Evolutionary conservation across 2,888 invertebrate species (phyloP).

Genomic region (Meghimatium bilineatum): DNA sequence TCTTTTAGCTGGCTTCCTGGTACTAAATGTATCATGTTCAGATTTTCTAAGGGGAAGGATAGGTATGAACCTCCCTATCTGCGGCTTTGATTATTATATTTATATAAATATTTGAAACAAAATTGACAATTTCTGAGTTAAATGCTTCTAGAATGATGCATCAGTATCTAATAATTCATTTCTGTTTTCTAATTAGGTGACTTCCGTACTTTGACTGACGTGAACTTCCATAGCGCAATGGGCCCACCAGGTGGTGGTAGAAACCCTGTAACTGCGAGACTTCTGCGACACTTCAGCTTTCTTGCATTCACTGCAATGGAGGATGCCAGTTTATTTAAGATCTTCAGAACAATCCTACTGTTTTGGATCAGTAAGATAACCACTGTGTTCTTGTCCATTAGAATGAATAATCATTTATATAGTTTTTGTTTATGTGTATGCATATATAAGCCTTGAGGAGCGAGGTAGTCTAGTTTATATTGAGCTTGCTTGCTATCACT

Average conservation of each 20-base stretch:
- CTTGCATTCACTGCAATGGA: constrained; percentile 88
- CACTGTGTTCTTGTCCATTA: background rate
- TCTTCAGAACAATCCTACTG: constrained; percentile 85
- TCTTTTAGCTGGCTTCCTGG: too few relatives aligned
- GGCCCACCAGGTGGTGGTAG: constrained; percentile 88
- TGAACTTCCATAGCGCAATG: constrained; percentile 86
- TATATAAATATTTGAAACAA: too few relatives aligned
- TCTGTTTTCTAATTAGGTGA: constrained; percentile 76
- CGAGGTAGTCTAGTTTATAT: too few relatives aligned
- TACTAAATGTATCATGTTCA: too few relatives aligned
- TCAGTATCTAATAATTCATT: background rate
- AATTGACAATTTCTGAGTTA: background rate
- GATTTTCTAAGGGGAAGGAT: too few relatives aligned
- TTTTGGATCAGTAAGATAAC: constrained; percentile 82
- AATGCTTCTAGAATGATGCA: background rate
- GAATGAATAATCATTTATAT: background rate
- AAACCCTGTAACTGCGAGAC: constrained; percentile 86
- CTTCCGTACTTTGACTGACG: constrained; percentile 84
- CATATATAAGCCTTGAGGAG: too few relatives aligned
- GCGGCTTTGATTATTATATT: too few relatives aligned
- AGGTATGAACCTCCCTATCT: too few relatives aligned
- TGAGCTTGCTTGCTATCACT: too few relatives aligned
- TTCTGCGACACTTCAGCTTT: constrained; percentile 87
- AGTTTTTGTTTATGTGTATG: background rate
- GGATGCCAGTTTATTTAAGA: constrained; percentile 83